phyloP scores from a whole-genome alignment of 2,888 invertebrate species.

The Saturnia pavonia region DNA sequence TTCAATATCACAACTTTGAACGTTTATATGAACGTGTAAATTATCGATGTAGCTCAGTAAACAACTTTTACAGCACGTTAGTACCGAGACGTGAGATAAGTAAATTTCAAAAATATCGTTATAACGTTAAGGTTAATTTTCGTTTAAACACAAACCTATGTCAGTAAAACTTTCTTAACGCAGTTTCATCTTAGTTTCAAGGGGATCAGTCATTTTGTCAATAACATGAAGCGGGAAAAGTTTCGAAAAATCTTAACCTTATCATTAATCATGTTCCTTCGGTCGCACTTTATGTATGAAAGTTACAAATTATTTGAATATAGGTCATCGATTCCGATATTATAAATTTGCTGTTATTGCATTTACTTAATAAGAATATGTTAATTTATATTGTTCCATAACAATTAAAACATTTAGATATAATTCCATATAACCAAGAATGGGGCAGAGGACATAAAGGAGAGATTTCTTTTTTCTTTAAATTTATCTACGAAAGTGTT shows the following conservation, averaged over 20 bases:
- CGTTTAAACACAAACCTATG: background rate
- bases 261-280: slow-evolving; percentile 12
- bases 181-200: slow-evolving; percentile 6
- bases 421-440: no score
- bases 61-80: background rate
- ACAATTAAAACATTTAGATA: no score
- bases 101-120: background rate
- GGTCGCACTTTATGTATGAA: background rate
- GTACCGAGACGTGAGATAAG: background rate
- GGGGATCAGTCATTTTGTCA: slow-evolving; percentile 5
- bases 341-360: background rate
- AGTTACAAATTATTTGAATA: background rate
- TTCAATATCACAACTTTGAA: slow-evolving; percentile 1
- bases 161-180: background rate
- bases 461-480: no score
- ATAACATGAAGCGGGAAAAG: slow-evolving; percentile 11
- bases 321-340: background rate
- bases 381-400: no score
- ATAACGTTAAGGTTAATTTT: background rate
- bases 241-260: background rate
- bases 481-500: no score
- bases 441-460: no score
- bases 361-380: background rate
- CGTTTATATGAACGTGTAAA: background rate
- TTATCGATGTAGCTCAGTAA: background rate